phyloP scores from a whole-genome alignment of 2,888 invertebrate species.

The Furcula furcula region DNA sequence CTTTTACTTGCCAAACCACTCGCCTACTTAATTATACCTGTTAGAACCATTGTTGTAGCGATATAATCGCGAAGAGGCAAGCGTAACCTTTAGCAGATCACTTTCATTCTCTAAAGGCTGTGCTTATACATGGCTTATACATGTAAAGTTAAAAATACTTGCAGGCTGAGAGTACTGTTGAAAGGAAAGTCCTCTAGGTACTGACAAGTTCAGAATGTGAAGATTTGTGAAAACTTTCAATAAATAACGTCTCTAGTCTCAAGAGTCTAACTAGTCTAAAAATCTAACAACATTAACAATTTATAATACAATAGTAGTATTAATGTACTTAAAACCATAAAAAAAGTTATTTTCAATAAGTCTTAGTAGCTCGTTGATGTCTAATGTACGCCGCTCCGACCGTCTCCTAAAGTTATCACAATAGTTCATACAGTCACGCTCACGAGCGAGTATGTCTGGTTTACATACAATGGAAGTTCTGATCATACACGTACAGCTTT shows the following conservation, averaged over 20 bases:
- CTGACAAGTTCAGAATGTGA: no score
- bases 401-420: background rate
- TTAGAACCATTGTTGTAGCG: background rate
- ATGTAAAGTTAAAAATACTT: conserved; percentile 3
- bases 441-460: background rate
- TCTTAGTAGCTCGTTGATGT: background rate
- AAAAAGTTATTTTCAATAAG: no score
- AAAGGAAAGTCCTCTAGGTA: conserved; percentile 20
- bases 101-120: conserved; percentile 13
- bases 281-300: no score
- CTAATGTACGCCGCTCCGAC: background rate
- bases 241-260: no score
- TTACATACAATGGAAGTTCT: background rate
- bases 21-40: background rate
- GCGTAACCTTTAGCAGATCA: background rate
- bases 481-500: background rate
- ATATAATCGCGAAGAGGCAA: background rate
- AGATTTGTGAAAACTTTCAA: no score
- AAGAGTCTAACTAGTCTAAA: no score
- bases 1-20: no score
- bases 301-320: no score
- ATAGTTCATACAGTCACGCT: background rate
- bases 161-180: conserved; percentile 11
- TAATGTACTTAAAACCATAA: no score
- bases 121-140: background rate